Evolutionary conservation across 1,140 invertebrate genomes (phyloP).

Genomic region (Druon quercuslanigerum): DNA sequence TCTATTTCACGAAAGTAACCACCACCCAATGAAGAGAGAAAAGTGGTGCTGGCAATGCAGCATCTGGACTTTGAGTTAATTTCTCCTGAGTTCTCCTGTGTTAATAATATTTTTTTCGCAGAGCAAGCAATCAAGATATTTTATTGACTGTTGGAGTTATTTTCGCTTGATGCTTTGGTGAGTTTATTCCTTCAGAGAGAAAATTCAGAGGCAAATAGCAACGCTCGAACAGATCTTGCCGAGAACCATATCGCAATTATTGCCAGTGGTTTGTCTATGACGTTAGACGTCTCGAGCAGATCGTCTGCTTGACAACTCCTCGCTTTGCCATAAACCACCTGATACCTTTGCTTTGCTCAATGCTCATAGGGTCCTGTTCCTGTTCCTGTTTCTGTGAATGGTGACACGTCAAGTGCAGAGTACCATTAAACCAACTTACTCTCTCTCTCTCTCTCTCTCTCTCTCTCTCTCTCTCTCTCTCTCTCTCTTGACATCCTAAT

Average conservation of each 20-base stretch:
- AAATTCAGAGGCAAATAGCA: constrained; percentile 8
- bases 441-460: neutral
- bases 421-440: constrained; percentile 5
- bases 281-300: constrained; percentile 44
- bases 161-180: neutral
- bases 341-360: neutral
- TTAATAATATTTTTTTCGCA: too few relatives aligned
- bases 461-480: too few relatives aligned
- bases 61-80: too few relatives aligned
- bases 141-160: too few relatives aligned
- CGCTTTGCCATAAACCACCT: constrained; percentile 31
- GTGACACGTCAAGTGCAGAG: constrained; percentile 1
- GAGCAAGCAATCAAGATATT: too few relatives aligned
- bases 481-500: neutral
- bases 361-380: constrained; percentile 20
- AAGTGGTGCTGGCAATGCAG: too few relatives aligned
- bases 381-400: neutral
- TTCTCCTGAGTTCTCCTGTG: too few relatives aligned
- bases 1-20: too few relatives aligned
- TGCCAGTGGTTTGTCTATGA: constrained; percentile 40
- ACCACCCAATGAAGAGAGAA: too few relatives aligned
- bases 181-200: neutral
- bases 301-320: constrained; percentile 38
- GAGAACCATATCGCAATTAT: constrained; percentile 36
- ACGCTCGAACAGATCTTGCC: neutral